Evolutionary conservation across 2,113 vertebrate genomes (phyloP).

Genomic region (Semicossyphus pulcher): DNA sequence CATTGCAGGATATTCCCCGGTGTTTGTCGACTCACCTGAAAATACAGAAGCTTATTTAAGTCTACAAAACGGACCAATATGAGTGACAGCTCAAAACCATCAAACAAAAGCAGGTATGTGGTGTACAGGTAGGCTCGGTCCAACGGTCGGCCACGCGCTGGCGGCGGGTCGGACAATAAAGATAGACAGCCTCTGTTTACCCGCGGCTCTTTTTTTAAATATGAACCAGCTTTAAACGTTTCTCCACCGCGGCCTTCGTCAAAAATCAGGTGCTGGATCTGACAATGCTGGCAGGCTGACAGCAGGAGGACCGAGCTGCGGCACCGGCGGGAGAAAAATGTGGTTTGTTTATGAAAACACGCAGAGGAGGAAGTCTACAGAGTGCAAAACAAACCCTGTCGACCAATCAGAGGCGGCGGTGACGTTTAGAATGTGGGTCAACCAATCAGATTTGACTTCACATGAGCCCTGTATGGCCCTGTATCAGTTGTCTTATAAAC

Average conservation of each 20-base stretch:
- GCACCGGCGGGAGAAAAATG: slow-evolving; percentile 49
- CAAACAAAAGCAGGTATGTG: background rate
- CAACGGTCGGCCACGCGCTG: slow-evolving; percentile 60
- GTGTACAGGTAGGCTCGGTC: slow-evolving; percentile 7
- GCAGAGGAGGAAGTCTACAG: slow-evolving; percentile 72
- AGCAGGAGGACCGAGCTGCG: slow-evolving; percentile 3
- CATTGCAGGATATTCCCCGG: slow-evolving; percentile 39
- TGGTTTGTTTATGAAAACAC: slow-evolving; percentile 82
- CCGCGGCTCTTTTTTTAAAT: slow-evolving; percentile 20
- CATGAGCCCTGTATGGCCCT: slow-evolving; percentile 52
- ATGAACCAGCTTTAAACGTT: background rate
- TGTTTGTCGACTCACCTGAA: slow-evolving; percentile 68
- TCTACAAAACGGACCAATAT: background rate
- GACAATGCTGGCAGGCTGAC: slow-evolving; percentile 26
- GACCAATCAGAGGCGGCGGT: slow-evolving; percentile 70
- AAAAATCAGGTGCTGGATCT: slow-evolving; percentile 1
- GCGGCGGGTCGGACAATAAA: slow-evolving; percentile 40
- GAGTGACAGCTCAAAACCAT: slow-evolving; percentile 11
- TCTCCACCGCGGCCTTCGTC: background rate
- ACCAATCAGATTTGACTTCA: slow-evolving; percentile 68
- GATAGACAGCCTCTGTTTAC: slow-evolving; percentile 24
- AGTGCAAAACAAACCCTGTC: slow-evolving; percentile 73
- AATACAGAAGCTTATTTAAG: background rate
- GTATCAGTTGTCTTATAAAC: slow-evolving; percentile 36
- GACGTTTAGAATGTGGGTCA: slow-evolving; percentile 72